phyloP scores from a whole-genome alignment of 2,113 vertebrate genomes.

The Psophia crepitans region DNA sequence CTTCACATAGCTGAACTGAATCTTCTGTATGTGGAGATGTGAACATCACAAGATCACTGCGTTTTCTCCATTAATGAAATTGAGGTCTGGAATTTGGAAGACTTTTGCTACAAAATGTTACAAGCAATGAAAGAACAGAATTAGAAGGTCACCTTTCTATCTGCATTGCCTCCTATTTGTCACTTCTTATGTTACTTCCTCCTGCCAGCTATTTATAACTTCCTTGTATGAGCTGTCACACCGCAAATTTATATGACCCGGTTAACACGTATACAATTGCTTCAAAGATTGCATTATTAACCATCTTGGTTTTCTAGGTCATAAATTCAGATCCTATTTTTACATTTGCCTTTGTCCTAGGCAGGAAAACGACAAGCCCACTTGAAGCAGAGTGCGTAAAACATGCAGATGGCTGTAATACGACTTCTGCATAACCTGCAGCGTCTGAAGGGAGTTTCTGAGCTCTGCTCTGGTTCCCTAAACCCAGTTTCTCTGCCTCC shows the following conservation, averaged over 20 bases:
- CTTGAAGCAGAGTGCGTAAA: neutral
- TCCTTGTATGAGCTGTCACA: slow-evolving; percentile 37
- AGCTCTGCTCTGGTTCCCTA: neutral
- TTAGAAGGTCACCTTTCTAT: neutral
- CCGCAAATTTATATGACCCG: slow-evolving; percentile 41
- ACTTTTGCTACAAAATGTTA: neutral
- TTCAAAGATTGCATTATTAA: slow-evolving; percentile 25
- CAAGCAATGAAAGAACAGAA: neutral
- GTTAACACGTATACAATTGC: neutral
- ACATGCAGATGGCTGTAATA: neutral
- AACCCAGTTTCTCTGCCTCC: neutral
- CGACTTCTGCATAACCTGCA: neutral
- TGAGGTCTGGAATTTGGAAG: neutral
- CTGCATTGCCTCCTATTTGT: neutral
- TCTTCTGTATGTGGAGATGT: neutral
- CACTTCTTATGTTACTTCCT: slow-evolving; percentile 13
- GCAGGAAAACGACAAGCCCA: neutral
- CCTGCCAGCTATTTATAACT: slow-evolving; percentile 38
- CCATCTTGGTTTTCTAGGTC: slow-evolving; percentile 17
- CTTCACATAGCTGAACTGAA: neutral
- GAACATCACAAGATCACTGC: neutral
- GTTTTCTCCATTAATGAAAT: neutral
- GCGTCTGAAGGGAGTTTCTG: neutral
- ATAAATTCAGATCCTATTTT: slow-evolving; percentile 21
- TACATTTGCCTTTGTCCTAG: neutral